Percentiles rank a stretch among this genome's conserved stretches.
These are phyloP conservation scores for Petrocephalus microphthalmus DNA, from an alignment of 2,113 vertebrate species.

Conservation along the genomic window DNA sequence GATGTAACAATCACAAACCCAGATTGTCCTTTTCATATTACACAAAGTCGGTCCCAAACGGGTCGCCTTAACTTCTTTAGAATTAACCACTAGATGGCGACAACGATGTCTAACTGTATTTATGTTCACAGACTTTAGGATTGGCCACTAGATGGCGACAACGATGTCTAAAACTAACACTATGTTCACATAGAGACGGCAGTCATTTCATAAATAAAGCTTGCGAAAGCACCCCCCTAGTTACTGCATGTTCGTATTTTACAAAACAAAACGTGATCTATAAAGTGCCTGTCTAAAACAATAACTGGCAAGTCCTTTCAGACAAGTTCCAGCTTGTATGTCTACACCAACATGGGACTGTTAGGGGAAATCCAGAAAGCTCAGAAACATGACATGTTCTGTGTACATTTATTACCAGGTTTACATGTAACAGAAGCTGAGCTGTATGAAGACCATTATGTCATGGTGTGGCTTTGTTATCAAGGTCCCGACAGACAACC, in stretches of 20 bases:
- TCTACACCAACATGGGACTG: background rate
- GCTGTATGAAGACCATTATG: background rate
- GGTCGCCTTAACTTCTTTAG: background rate
- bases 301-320: background rate
- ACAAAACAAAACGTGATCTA: background rate
- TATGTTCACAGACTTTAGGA: background rate
- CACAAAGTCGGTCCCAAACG: background rate
- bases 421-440: background rate
- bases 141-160: slow-evolving; percentile 49
- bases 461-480: background rate
- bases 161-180: background rate
- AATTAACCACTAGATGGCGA: slow-evolving; percentile 46
- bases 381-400: background rate
- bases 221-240: background rate
- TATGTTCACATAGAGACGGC: background rate
- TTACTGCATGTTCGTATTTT: background rate
- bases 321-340: background rate
- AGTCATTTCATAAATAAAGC: background rate
- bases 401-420: background rate
- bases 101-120: too few relatives aligned
- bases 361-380: background rate
- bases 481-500: background rate
- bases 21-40: background rate
- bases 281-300: background rate
- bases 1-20: background rate